Conservation (phyloP, 2,113 vertebrate species). For the Myrmecophaga tridactyla region DNA sequence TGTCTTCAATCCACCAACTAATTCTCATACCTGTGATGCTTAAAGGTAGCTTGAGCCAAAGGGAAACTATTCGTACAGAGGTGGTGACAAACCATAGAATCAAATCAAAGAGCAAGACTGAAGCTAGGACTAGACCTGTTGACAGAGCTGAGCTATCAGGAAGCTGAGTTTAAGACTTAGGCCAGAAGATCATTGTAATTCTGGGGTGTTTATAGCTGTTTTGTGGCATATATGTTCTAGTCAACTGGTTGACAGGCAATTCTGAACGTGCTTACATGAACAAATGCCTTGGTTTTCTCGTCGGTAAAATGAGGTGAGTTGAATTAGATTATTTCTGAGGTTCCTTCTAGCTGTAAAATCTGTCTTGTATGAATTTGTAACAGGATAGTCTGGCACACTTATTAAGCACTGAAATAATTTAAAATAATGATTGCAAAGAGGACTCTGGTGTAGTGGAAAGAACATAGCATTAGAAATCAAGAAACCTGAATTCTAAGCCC, state of each 20-base stretch:
- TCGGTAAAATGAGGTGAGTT: background rate
- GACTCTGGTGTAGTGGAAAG: background rate
- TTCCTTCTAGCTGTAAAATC: background rate
- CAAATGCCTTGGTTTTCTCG: slow-evolving; percentile 3
- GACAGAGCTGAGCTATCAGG: background rate
- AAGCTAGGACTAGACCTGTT: background rate
- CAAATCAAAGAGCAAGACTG: slow-evolving; percentile 28
- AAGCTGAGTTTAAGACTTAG: slow-evolving; percentile 27
- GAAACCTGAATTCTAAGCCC: background rate
- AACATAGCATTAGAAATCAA: background rate
- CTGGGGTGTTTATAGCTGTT: background rate
- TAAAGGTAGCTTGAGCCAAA: background rate
- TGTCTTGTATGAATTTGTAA: background rate
- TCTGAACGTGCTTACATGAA: slow-evolving; percentile 30
- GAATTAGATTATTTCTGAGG: slow-evolving; percentile 9
- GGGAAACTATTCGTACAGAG: background rate
- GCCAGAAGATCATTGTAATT: background rate
- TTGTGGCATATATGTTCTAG: background rate
- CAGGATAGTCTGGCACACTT: background rate
- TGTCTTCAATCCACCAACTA: background rate
- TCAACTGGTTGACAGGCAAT: background rate
- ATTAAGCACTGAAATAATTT: slow-evolving; percentile 26
- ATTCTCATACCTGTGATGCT: background rate
- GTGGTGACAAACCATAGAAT: background rate
- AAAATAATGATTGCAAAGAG: slow-evolving; percentile 6